Evolutionary conservation across 2,888 invertebrate genomes (phyloP).

Genomic region (Xestia sexstrigata): DNA sequence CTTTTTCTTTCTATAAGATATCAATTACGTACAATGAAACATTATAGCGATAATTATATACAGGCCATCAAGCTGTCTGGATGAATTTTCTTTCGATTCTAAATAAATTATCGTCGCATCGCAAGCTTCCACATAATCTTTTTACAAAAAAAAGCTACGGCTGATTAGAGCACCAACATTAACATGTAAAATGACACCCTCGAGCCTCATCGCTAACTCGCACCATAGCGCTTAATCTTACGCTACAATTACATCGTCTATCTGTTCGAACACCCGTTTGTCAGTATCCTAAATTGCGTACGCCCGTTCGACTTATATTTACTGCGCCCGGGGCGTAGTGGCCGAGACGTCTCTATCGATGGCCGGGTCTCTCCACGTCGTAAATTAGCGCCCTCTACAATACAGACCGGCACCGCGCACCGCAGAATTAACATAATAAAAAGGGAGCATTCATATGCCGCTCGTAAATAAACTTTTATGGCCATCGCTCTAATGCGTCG

Average conservation of each 20-base stretch:
- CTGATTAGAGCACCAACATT: conserved; percentile 29
- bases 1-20: no score
- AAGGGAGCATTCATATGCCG: conserved; percentile 85
- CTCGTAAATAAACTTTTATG: conserved; percentile 88
- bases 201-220: conserved; percentile 37
- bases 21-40: not conserved
- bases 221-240: conserved; percentile 59
- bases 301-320: conserved; percentile 63
- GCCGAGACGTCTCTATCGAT: conserved; percentile 66
- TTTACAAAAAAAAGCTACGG: conserved; percentile 6
- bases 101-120: not conserved
- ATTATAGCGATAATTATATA: not conserved
- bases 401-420: conserved; percentile 70
- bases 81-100: not conserved
- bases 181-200: conserved; percentile 52
- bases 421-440: conserved; percentile 89
- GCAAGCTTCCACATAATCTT: not conserved
- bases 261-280: conserved; percentile 59
- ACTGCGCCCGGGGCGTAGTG: conserved; percentile 50
- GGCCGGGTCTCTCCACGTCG: conserved; percentile 66
- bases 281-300: conserved; percentile 66
- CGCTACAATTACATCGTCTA: conserved; percentile 63
- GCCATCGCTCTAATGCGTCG: conserved; percentile 86
- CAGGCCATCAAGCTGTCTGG: not conserved
- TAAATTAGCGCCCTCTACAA: conserved; percentile 83